These are phyloP conservation scores for Philhelius pedissequus DNA, from an alignment of 2,888 invertebrate species.

Conservation along the genomic window DNA sequence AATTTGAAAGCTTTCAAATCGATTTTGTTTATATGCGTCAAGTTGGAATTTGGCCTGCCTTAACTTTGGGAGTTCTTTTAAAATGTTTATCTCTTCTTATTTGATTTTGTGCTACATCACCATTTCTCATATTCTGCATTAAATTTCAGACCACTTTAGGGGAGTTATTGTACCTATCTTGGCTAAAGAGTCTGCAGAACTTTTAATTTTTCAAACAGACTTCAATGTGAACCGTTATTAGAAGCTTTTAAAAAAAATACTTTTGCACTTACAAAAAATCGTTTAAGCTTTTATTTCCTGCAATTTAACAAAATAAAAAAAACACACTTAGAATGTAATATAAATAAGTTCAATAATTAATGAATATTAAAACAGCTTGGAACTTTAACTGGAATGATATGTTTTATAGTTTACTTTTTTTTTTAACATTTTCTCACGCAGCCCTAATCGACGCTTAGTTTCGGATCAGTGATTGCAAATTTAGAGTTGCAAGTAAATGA, in stretches of 20 bases:
- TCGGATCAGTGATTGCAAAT: conserved; percentile 84
- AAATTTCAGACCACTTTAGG: too few species aligned
- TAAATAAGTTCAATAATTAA: neutral
- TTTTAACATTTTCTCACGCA: neutral
- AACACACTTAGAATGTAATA: neutral
- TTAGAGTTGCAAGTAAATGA: conserved; percentile 90
- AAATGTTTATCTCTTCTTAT: too few species aligned
- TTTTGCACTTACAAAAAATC: neutral
- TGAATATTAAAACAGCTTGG: neutral
- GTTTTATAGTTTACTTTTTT: neutral
- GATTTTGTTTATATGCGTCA: too few species aligned
- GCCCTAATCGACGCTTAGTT: conserved; percentile 50
- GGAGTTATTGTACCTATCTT: too few species aligned
- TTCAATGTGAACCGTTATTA: too few species aligned
- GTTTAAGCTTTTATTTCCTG: neutral
- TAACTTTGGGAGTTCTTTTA: too few species aligned
- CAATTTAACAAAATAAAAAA: neutral
- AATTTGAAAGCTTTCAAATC: too few species aligned
- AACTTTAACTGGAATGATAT: conserved; percentile 47
- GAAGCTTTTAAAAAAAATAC: neutral
- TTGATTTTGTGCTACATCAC: too few species aligned
- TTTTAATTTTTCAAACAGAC: too few species aligned
- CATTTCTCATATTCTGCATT: too few species aligned
- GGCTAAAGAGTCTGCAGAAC: too few species aligned
- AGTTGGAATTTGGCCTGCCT: too few species aligned